These are phyloP conservation scores for Dendrophyllia cribrosa DNA, from an alignment of 64 coral and sea anemone genomes.

Conservation along the genomic window DNA sequence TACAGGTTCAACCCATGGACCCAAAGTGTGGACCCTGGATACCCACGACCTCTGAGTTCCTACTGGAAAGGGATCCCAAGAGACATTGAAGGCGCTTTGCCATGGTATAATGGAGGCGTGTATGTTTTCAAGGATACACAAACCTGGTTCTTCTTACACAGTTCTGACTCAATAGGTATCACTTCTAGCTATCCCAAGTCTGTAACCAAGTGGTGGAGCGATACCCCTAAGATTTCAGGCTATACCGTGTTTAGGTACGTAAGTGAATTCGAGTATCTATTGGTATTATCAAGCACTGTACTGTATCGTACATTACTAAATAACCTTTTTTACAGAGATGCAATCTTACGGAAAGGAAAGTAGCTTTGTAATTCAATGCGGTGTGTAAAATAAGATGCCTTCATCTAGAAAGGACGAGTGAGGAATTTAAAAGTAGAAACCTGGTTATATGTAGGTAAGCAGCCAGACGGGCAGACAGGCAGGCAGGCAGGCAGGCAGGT, in stretches of 20 bases:
- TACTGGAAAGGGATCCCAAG: constrained; percentile 85
- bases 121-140: constrained; percentile 90
- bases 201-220: constrained; percentile 76
- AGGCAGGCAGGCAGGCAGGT: no score
- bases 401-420: no score
- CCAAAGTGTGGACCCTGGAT: constrained; percentile 50
- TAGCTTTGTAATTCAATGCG: no score
- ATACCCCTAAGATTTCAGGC: constrained; percentile 5
- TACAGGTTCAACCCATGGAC: constrained; percentile 73
- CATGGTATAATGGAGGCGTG: constrained; percentile 93
- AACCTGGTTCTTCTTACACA: constrained; percentile 82
- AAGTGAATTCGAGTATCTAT: background rate
- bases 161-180: constrained; percentile 41
- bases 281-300: background rate
- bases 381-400: no score
- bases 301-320: no score
- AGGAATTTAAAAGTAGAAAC: no score
- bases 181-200: constrained; percentile 73
- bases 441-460: no score
- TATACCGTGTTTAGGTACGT: constrained; percentile 83
- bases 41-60: constrained; percentile 63
- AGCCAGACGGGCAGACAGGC: no score
- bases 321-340: no score
- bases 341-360: no score
- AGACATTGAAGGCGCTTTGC: constrained; percentile 75